Base-by-base conservation (phyloP, 37 sponge, comb jelly and placozoan genomes). In the Chondrosia reniformis region DNA sequence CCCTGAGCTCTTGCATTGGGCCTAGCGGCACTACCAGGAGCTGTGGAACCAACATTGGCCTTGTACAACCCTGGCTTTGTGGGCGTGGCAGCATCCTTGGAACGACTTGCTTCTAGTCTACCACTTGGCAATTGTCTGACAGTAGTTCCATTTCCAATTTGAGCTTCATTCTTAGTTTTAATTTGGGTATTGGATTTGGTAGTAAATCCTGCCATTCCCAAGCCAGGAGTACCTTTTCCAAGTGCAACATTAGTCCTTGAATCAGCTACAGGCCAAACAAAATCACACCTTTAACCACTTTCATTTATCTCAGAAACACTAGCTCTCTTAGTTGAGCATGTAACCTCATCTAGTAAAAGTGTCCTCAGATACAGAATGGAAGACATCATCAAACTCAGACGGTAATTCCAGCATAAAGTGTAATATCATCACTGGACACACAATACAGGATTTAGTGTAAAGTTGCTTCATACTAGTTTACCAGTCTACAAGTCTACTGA, bases 161-260 rank as follows among this genome's bases (percentile, higher is more conserved):
- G 36, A 6, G 39, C 43, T 19, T 58, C 61, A 19, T 59, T 22
- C 43, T 38, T 76, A 0, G 56, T 62, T 22, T 33, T 61, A 27
- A 59, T 22, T 19, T 31, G 81, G 22, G 85, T 46, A 36, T 74
- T 81, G 0, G 59, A 34, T 72, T 74, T 76, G 25, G 81, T 74
- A 17, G 76, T 55, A 19, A 80, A 84, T 10, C 82, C 78, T 5
- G 80, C 74, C 37, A 41, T 78, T 1, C 56, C 61, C 45, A 85
- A 55, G 19, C 85, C 86, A 2, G 80, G 75, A 21, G 34, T 37
- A 7, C 80, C 58, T 5, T 67, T 45, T 0, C 79, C 63, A 45
- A 92, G 77, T 6, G 76, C 83, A 17, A 38, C 67, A 43, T 88
- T 88, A 30, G 93, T 88, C 0, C 93, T 72, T 1, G 86, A 81